phyloP scores from a whole-genome alignment of 2,888 invertebrate species.

The Campoplex nolae region DNA sequence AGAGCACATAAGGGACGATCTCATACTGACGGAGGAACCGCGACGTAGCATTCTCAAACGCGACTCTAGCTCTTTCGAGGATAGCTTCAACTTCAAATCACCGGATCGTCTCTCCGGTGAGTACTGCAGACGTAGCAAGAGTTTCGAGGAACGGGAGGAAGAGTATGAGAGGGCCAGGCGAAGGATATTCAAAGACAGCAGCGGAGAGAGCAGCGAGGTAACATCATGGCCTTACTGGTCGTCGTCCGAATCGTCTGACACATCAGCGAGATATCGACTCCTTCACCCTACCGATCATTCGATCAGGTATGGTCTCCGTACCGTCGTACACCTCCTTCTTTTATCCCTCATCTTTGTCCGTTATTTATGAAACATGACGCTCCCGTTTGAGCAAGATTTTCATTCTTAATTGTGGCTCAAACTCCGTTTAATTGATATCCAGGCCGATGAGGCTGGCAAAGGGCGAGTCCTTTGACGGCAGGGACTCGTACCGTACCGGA shows the following conservation, averaged over 20 bases:
- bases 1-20: conserved; percentile 89
- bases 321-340: neutral
- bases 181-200: conserved; percentile 91
- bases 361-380: neutral
- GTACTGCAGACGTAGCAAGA: conserved; percentile 91
- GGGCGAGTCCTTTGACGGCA: conserved; percentile 85
- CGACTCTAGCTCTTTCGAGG: conserved; percentile 93
- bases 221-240: conserved; percentile 83
- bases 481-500: conserved; percentile 84
- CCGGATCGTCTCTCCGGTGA: conserved; percentile 88
- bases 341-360: neutral
- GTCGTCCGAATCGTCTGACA: conserved; percentile 82
- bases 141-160: conserved; percentile 96
- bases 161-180: conserved; percentile 94
- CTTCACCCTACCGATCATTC: conserved; percentile 80
- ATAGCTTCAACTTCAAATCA: conserved; percentile 86
- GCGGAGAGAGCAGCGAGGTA: conserved; percentile 80
- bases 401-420: neutral
- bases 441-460: conserved; percentile 84
- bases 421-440: conserved; percentile 30
- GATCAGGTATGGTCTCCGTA: conserved; percentile 73
- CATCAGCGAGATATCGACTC: conserved; percentile 80
- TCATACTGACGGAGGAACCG: conserved; percentile 89
- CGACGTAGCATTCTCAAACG: conserved; percentile 93
- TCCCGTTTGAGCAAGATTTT: neutral